phyloP scores from a whole-genome alignment of 1,140 invertebrate genomes.

The Drosophila ironensis region DNA sequence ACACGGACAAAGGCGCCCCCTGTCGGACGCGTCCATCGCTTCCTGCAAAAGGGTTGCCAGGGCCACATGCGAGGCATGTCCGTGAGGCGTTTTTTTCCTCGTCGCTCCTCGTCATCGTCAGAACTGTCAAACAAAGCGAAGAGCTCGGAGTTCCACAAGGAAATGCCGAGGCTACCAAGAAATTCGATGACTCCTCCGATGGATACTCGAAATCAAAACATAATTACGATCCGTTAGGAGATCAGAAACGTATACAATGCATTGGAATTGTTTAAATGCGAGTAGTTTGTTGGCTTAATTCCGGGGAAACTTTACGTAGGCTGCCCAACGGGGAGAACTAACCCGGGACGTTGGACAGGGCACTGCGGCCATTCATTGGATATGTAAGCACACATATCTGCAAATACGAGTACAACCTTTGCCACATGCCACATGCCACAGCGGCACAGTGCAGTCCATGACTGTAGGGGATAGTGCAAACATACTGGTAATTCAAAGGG shows the following conservation, averaged over 20 bases:
- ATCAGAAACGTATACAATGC: neutral
- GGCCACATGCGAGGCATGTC: slow-evolving; percentile 35
- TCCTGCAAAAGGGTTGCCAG: slow-evolving; percentile 44
- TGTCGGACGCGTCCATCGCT: slow-evolving; percentile 2
- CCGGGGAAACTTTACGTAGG: slow-evolving; percentile 35
- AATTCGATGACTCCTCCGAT: too few species aligned
- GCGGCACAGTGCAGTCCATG: slow-evolving; percentile 4
- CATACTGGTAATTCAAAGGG: too few species aligned
- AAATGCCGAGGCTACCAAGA: too few species aligned
- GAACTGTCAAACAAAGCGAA: slow-evolving; percentile 16
- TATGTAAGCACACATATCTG: slow-evolving; percentile 29
- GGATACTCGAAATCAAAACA: too few species aligned
- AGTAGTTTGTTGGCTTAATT: slow-evolving; percentile 42
- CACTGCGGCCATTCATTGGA: slow-evolving; percentile 30
- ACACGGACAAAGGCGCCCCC: neutral
- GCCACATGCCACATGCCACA: too few species aligned
- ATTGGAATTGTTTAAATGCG: slow-evolving; percentile 6
- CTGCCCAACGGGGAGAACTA: slow-evolving; percentile 14
- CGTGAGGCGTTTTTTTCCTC: slow-evolving; percentile 38
- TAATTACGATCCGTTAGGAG: too few species aligned
- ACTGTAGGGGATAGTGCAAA: too few species aligned
- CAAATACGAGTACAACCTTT: slow-evolving; percentile 11
- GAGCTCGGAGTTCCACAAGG: neutral
- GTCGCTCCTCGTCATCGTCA: slow-evolving; percentile 28
- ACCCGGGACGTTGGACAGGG: slow-evolving; percentile 7